phyloP scores from a whole-genome alignment of 2,797 vertebrate genomes.

The Lateolabrax maculatus region DNA sequence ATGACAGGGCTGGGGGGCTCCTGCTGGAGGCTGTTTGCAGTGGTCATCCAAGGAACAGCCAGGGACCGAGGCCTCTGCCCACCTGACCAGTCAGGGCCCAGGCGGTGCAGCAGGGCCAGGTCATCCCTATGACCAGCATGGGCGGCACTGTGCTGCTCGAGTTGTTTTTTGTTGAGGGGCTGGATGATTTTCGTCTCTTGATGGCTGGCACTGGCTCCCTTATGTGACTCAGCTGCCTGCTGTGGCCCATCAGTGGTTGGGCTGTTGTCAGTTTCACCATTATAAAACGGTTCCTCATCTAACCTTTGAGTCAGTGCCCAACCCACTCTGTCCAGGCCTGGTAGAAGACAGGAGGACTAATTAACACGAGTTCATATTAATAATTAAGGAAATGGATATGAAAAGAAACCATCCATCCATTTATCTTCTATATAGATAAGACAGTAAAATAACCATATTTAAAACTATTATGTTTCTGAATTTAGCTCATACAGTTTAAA shows the following conservation, averaged over 20 bases:
- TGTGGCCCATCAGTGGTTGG: slow-evolving; percentile 81
- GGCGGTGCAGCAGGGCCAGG: slow-evolving; percentile 84
- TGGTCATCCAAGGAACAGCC: slow-evolving; percentile 90
- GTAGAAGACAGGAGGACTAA: slow-evolving; percentile 28
- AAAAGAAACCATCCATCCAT: neutral
- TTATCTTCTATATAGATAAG: neutral
- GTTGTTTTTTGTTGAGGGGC: slow-evolving; percentile 68
- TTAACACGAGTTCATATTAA: slow-evolving; percentile 12
- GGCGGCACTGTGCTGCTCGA: slow-evolving; percentile 79
- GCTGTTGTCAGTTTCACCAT: slow-evolving; percentile 70
- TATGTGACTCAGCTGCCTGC: slow-evolving; percentile 35
- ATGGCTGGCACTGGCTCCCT: slow-evolving; percentile 63
- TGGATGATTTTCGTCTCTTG: slow-evolving; percentile 66
- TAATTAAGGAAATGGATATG: neutral
- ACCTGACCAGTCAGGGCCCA: slow-evolving; percentile 70
- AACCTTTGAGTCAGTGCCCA: slow-evolving; percentile 64
- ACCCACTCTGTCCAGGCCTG: slow-evolving; percentile 84
- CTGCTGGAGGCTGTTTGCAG: slow-evolving; percentile 75
- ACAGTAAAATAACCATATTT: neutral
- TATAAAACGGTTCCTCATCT: slow-evolving; percentile 74
- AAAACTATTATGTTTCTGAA: neutral
- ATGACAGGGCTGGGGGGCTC: slow-evolving; percentile 88
- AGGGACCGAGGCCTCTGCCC: slow-evolving; percentile 87
- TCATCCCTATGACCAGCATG: slow-evolving; percentile 86
- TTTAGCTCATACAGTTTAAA: neutral